These are phyloP conservation scores for Tetheella fluctuosa DNA, from an alignment of 2,888 invertebrate species.

Conservation along the genomic window DNA sequence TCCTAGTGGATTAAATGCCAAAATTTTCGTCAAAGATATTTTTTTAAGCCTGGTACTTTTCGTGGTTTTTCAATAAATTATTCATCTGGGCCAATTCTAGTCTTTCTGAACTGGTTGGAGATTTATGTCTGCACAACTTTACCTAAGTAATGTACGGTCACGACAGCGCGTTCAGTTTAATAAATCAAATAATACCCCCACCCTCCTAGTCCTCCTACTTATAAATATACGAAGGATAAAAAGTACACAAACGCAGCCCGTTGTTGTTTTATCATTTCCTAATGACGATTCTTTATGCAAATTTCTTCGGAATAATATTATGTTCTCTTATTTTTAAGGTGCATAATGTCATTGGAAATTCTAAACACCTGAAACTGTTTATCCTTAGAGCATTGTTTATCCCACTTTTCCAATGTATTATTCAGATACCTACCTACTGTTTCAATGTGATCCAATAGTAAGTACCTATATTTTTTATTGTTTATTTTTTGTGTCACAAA, in stretches of 20 bases:
- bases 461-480: background rate
- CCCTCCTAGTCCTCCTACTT: slow-evolving; percentile 11
- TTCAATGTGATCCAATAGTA: background rate
- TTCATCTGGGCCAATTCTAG: slow-evolving; percentile 64
- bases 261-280: background rate
- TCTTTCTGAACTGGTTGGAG: slow-evolving; percentile 59
- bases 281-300: too few relatives aligned
- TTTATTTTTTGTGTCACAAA: background rate
- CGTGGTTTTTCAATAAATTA: slow-evolving; percentile 49
- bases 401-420: background rate
- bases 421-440: background rate
- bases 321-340: too few relatives aligned
- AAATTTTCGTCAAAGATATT: too few relatives aligned
- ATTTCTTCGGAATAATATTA: too few relatives aligned
- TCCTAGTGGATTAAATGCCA: too few relatives aligned
- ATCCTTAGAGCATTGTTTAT: too few relatives aligned
- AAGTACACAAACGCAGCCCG: background rate
- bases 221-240: background rate
- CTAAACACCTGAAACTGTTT: too few relatives aligned
- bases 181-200: slow-evolving; percentile 60
- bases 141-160: slow-evolving; percentile 64
- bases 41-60: too few relatives aligned
- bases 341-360: too few relatives aligned
- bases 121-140: slow-evolving; percentile 71
- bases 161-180: slow-evolving; percentile 48